Conservation (phyloP, 2,113 vertebrate species). For the Cheilinus undulatus region DNA sequence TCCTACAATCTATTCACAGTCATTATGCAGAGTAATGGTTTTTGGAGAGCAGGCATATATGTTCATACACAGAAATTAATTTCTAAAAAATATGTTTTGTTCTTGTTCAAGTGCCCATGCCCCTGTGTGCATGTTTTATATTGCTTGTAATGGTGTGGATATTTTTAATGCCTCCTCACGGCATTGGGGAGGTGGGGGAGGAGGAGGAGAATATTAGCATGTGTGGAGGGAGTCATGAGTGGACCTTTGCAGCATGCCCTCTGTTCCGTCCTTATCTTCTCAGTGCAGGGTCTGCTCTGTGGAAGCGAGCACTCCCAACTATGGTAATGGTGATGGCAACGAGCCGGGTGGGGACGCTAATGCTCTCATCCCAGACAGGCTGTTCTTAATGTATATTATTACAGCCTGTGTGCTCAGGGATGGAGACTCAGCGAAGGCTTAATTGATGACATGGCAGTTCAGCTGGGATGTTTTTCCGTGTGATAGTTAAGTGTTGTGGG, state of each 20-base stretch:
- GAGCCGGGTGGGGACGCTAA: constrained; percentile 64
- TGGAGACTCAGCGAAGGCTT: constrained; percentile 43
- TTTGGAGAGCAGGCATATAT: constrained; percentile 3
- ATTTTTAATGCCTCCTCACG: constrained; percentile 71
- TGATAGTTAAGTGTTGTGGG: constrained; percentile 24
- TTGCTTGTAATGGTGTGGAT: constrained; percentile 74
- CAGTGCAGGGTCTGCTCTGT: constrained; percentile 68
- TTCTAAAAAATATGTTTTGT: constrained; percentile 49
- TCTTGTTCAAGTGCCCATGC: constrained; percentile 42
- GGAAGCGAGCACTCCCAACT: constrained; percentile 55
- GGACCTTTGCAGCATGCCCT: constrained; percentile 60
- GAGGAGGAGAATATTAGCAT: constrained; percentile 57
- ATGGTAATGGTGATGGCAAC: constrained; percentile 58
- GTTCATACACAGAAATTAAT: constrained; percentile 20
- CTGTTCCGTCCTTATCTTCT: constrained; percentile 80
- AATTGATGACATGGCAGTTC: constrained; percentile 63
- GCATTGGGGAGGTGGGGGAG: constrained; percentile 61
- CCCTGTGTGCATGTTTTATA: constrained; percentile 57
- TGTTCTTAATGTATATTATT: constrained; percentile 74
- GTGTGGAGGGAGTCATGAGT: constrained; percentile 49
- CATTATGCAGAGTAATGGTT: constrained; percentile 52
- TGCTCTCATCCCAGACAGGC: constrained; percentile 64
- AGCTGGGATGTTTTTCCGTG: constrained; percentile 21
- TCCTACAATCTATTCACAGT: constrained; percentile 52
- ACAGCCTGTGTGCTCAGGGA: constrained; percentile 57